Percentiles rank a stretch among this genome's conserved stretches.
These are phyloP conservation scores for Tenthredo distinguenda DNA, from an alignment of 2,888 invertebrate species.

Conservation along the genomic window DNA sequence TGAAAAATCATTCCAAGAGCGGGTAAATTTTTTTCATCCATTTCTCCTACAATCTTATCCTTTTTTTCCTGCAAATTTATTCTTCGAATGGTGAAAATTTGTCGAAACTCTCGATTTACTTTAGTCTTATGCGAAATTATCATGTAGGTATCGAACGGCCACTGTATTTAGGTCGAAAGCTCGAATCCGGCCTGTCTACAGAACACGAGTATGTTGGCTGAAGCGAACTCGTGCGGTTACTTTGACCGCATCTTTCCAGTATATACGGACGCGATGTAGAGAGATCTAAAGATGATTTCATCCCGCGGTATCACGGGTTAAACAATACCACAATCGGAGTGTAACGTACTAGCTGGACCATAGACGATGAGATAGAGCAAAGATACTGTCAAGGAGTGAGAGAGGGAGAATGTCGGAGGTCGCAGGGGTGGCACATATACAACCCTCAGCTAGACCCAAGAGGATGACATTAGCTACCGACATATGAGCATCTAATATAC, in stretches of 20 bases:
- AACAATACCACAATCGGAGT: not conserved
- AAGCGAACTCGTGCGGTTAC: not conserved
- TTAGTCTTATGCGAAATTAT: not conserved
- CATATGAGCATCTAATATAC: not conserved
- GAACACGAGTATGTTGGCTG: not conserved
- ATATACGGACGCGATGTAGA: not conserved
- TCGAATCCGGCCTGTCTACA: not conserved
- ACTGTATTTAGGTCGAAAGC: not conserved
- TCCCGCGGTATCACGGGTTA: not conserved
- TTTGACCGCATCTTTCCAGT: not conserved
- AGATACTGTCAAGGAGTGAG: not conserved
- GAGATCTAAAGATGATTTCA: not conserved
- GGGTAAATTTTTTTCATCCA: not conserved
- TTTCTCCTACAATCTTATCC: not conserved
- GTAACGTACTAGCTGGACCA: slow-evolving; percentile 1
- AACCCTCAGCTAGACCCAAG: slow-evolving; percentile 22
- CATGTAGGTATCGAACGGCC: not conserved
- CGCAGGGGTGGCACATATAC: not conserved
- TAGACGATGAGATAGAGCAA: not conserved
- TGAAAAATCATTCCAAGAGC: not conserved
- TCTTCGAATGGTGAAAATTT: not conserved
- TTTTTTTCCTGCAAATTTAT: not conserved
- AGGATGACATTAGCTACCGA: slow-evolving; percentile 42
- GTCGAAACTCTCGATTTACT: not conserved
- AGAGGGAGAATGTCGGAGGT: not conserved